Evolutionary conservation across 2,797 vertebrate species (phyloP).

Genomic region (Paramormyrops hopkinsi): DNA sequence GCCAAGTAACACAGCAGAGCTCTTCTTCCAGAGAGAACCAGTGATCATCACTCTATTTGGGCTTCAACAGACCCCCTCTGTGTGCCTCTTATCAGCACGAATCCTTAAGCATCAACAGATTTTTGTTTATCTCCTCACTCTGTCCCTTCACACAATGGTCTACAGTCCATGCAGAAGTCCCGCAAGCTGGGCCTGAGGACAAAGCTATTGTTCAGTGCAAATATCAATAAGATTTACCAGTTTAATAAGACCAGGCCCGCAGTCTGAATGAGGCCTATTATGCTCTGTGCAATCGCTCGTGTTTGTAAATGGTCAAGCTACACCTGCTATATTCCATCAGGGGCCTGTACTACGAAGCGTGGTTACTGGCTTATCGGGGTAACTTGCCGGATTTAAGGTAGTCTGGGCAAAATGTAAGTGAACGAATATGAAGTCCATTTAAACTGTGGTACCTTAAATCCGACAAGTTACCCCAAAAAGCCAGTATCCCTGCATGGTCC

Average conservation of each 20-base stretch:
- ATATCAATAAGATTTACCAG: not conserved
- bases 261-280: not conserved
- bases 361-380: too few species aligned
- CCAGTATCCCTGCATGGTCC: not conserved
- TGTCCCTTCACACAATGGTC: not conserved
- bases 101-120: not conserved
- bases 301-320: not conserved
- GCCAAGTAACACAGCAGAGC: not conserved
- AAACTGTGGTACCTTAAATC: too few species aligned
- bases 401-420: too few species aligned
- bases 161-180: not conserved
- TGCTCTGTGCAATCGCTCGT: not conserved
- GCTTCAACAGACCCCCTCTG: not conserved
- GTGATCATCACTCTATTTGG: not conserved
- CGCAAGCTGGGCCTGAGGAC: not conserved
- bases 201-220: not conserved
- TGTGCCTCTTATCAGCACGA: not conserved
- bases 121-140: not conserved
- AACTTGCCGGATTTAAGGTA: too few species aligned
- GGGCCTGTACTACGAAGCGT: too few species aligned
- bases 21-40: not conserved
- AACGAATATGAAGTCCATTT: too few species aligned
- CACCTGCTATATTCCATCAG: not conserved
- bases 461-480: too few species aligned
- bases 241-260: not conserved